Base-by-base conservation (phyloP, 2,113 vertebrate species). In the Prinia subflava region DNA sequence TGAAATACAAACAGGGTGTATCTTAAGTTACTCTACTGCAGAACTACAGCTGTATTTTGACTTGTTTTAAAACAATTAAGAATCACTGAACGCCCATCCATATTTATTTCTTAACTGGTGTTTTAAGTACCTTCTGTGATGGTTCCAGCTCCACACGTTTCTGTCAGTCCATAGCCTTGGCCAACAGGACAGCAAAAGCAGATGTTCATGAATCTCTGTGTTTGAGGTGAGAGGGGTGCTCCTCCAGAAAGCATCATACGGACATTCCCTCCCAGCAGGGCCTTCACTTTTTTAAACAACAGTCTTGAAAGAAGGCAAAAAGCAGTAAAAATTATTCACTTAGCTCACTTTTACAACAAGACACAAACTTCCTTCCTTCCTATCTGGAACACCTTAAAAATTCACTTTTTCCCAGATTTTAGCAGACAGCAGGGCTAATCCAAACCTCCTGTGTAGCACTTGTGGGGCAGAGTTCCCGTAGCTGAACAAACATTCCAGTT, bases 151-250 rank as follows among this genome's bases (percentile, higher is more conserved):
- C 99, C 99, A 82, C 99, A 99, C 0, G 99, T 99, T 96, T 99
- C 99, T 16, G 99, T 99, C 42, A 99, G 97, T 52, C 99, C 99
- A 11, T 99, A 99, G 64, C 99, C 99, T 84, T 99, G 99, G 21
- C 98, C 98, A 83, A 99, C 98, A 2, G 99, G 99, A 62, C 99
- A 99, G 87, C 99, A 99, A 97, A 99, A 99, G 74, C 99, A 99
- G 67, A 99, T 98, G 62, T 99, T 99, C 98, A 99, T 99, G 92
- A 99, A 99, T 28, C 99, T 97, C 50, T 99, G 99, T 27, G 99
- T 99, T 6, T 98, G 99, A 2, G 99, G 92, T 1, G 99, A 99
- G 62, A 99, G 98, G 0, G 99, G 99, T 2, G 99, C 99, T 25
- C 99, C 99, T 21, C 99, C 99, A 11, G 98, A 99, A 65, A 99